These are phyloP conservation scores for Trematomus loennbergii DNA, from an alignment of 2,113 vertebrate genomes.

Conservation along the genomic window DNA sequence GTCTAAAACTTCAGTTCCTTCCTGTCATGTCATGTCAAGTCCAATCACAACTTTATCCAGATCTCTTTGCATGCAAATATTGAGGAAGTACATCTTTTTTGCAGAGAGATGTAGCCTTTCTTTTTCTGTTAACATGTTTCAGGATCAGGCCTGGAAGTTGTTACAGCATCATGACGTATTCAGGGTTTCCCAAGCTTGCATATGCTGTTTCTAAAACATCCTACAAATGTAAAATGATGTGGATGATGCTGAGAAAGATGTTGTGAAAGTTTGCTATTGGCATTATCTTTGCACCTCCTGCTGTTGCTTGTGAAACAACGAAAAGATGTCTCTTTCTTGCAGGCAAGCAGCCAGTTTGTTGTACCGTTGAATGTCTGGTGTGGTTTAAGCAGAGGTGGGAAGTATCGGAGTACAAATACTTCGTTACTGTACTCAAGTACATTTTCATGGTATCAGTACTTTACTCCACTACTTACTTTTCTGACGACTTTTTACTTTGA, in stretches of 20 bases:
- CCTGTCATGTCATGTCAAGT: too few species aligned
- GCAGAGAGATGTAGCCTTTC: neutral
- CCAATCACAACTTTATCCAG: neutral
- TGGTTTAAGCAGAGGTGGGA: neutral
- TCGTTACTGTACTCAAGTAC: too few species aligned
- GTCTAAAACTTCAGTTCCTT: too few species aligned
- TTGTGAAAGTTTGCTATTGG: neutral
- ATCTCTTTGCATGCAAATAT: neutral
- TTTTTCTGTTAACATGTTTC: neutral
- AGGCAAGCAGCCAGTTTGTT: neutral
- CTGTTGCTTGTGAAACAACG: neutral
- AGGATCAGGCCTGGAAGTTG: neutral
- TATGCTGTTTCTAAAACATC: neutral
- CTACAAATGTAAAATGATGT: neutral
- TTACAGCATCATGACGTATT: neutral
- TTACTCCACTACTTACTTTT: too few species aligned
- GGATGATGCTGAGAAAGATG: neutral
- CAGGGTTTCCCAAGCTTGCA: neutral
- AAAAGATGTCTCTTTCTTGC: slow-evolving; percentile 3
- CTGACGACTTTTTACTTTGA: too few species aligned
- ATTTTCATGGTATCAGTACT: too few species aligned
- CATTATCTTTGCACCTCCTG: neutral
- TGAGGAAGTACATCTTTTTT: neutral
- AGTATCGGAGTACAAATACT: too few species aligned
- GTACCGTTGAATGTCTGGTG: neutral